These are phyloP conservation scores for Helogale parvula DNA, from an alignment of 2,113 vertebrate species.

Conservation along the genomic window DNA sequence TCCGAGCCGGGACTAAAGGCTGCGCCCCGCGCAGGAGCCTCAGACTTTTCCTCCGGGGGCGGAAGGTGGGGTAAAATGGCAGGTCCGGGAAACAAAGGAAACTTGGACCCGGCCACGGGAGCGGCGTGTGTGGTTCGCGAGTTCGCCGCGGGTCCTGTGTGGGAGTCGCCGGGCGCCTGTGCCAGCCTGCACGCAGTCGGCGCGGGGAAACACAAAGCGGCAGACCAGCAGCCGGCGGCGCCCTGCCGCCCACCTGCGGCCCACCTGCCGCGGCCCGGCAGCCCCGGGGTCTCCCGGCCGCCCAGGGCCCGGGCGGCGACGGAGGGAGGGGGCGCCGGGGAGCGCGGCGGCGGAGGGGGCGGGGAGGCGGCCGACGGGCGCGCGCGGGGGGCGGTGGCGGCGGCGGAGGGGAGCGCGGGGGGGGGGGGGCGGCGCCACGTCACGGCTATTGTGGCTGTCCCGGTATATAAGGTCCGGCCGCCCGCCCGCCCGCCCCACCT, in stretches of 20 bases:
- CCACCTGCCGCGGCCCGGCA: constrained; percentile 48
- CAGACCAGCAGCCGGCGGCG: background rate
- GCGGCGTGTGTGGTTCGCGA: constrained; percentile 47
- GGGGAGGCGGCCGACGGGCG: background rate
- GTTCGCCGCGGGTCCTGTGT: constrained; percentile 29
- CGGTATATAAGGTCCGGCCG: constrained; percentile 68
- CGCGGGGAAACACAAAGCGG: background rate
- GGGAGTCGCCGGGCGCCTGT: constrained; percentile 44
- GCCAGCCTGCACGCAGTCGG: background rate
- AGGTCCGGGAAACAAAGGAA: constrained; percentile 76
- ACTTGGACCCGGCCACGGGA: constrained; percentile 33
- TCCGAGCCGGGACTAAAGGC: background rate
- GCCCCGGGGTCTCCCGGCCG: background rate
- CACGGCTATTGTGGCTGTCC: constrained; percentile 75
- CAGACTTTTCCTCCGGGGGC: background rate
- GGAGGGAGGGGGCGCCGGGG: background rate
- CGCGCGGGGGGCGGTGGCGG: background rate
- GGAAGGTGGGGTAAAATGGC: constrained; percentile 43
- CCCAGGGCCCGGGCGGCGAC: background rate
- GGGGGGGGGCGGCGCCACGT: constrained; percentile 43
- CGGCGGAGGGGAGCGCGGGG: constrained; percentile 5
- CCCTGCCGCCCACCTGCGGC: constrained; percentile 22
- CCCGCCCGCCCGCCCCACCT: constrained; percentile 49
- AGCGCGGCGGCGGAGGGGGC: background rate
- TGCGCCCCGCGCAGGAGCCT: background rate